Evolutionary conservation across 2,113 vertebrate genomes (phyloP).

Genomic region (Podocnemis expansa): DNA sequence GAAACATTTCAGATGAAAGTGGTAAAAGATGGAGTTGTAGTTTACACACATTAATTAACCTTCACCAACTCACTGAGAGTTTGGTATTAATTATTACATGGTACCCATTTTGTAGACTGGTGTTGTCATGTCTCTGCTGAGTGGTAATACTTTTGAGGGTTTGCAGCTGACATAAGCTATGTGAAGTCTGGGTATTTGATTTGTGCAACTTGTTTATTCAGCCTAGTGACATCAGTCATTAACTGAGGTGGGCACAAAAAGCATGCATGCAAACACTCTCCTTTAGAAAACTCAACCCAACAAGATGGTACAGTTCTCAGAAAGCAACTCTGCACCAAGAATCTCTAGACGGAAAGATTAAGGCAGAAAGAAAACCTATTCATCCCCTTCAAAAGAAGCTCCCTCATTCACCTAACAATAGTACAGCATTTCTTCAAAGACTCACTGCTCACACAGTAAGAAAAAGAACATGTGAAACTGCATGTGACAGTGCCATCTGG

Average conservation of each 20-base stretch:
- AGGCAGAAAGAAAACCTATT: neutral
- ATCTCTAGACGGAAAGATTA: neutral
- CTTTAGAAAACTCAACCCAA: neutral
- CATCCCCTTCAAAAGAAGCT: neutral
- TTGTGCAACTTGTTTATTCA: neutral
- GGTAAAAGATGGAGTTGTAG: neutral
- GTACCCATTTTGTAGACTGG: neutral
- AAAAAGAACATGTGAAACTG: conserved; percentile 17
- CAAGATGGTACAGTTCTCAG: neutral
- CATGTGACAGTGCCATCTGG: conserved; percentile 55
- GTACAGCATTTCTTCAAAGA: neutral
- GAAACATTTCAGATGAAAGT: neutral
- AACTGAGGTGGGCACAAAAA: neutral
- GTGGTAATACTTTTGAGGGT: neutral
- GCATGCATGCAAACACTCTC: neutral
- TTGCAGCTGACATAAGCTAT: neutral
- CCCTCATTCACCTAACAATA: neutral
- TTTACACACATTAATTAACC: neutral
- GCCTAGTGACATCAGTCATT: neutral
- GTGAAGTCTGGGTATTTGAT: neutral
- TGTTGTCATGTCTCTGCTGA: neutral
- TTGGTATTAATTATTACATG: neutral
- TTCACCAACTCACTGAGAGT: neutral
- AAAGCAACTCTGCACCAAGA: neutral
- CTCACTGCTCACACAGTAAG: neutral